These are phyloP conservation scores for Microcebus ravelobensis DNA, from an alignment of 2,113 vertebrate species.

Conservation along the genomic window DNA sequence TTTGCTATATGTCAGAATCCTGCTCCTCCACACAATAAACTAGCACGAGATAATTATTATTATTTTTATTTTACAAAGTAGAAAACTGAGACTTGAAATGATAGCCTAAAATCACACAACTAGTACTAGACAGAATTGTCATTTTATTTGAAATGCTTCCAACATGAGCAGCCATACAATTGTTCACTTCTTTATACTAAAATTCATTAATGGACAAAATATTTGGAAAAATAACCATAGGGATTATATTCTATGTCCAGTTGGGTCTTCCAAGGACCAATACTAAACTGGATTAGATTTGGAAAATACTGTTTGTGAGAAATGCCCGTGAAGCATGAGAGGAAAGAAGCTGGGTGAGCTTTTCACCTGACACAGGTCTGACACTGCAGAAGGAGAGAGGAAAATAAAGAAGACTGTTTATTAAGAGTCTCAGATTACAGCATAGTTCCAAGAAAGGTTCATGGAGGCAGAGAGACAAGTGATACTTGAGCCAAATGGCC, in stretches of 20 bases:
- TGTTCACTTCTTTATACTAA: background rate
- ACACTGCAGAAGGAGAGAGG: background rate
- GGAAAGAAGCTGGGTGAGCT: background rate
- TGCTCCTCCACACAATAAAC: background rate
- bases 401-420: background rate
- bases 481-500: no score
- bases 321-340: background rate
- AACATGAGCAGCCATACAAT: background rate
- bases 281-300: background rate
- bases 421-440: background rate
- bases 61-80: constrained; percentile 26
- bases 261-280: background rate
- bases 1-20: background rate
- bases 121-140: background rate
- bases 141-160: background rate
- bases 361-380: background rate
- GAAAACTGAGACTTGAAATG: background rate
- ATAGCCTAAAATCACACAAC: background rate
- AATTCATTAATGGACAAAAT: background rate
- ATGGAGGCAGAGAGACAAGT: background rate
- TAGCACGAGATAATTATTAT: background rate
- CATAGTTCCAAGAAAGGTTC: background rate
- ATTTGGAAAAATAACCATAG: background rate
- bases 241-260: background rate
- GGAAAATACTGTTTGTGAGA: background rate